Conservation (phyloP, 1,140 invertebrate species). For the Polyergus mexicanus region DNA sequence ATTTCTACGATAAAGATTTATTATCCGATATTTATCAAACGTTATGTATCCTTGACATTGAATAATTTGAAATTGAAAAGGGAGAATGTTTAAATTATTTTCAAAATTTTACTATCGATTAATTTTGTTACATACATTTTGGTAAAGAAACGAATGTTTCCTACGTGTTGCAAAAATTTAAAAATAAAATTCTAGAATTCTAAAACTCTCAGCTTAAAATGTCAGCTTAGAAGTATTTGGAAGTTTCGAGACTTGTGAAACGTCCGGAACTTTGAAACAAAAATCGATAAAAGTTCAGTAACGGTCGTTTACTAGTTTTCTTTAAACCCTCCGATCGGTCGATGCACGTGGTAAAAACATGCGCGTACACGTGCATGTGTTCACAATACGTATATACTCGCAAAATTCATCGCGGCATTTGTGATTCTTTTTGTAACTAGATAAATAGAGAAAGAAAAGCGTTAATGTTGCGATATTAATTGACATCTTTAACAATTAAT, state of each 20-base stretch:
- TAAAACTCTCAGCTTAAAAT: background rate
- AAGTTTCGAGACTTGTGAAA: conserved; percentile 38
- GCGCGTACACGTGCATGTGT: conserved; percentile 30
- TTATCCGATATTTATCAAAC: background rate
- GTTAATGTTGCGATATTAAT: background rate
- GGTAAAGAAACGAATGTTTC: background rate
- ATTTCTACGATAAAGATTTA: background rate
- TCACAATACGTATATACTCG: conserved; percentile 17
- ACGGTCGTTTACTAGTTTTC: conserved; percentile 64
- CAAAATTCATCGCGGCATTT: background rate
- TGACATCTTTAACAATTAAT: background rate
- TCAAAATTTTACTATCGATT: background rate
- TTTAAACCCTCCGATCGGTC: conserved; percentile 65
- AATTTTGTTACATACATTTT: background rate
- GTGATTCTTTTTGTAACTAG: background rate
- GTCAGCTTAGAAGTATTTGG: background rate
- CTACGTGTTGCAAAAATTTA: background rate
- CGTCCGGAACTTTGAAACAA: conserved; percentile 62
- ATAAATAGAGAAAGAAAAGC: background rate
- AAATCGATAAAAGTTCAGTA: conserved; percentile 65
- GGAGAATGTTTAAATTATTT: background rate
- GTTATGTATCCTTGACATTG: background rate
- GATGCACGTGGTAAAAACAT: conserved; percentile 59
- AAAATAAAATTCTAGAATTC: background rate
- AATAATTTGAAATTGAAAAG: background rate